Conservation (phyloP, 2,888 invertebrate species). For the Torymus aiolomorphi region DNA sequence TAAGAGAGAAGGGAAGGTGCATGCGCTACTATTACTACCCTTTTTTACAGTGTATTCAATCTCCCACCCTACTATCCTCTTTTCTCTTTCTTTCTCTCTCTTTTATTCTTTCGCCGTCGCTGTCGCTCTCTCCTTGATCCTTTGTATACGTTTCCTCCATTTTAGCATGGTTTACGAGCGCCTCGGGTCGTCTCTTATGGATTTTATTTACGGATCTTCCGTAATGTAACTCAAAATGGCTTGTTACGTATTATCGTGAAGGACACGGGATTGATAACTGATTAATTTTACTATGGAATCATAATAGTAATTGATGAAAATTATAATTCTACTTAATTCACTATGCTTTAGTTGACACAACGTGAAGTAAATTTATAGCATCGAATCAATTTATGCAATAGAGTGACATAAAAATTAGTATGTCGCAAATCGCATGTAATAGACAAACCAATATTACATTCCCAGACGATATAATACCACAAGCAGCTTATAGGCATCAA, state of each 20-base stretch:
- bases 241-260: background rate
- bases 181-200: conserved; percentile 7
- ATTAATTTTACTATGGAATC: background rate
- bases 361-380: too few relatives aligned
- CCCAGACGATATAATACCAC: background rate
- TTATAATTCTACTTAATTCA: too few relatives aligned
- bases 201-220: conserved; percentile 20
- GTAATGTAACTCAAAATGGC: background rate
- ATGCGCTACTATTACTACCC: conserved; percentile 44
- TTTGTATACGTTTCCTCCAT: conserved; percentile 6
- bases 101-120: background rate
- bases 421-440: too few relatives aligned
- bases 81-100: background rate
- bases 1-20: conserved; percentile 18
- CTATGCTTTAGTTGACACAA: too few relatives aligned
- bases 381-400: too few relatives aligned
- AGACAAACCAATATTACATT: too few relatives aligned
- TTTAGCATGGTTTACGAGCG: conserved; percentile 41
- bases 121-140: background rate
- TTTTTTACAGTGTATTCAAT: conserved; percentile 53
- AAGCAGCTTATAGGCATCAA: background rate
- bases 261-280: background rate
- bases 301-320: too few relatives aligned
- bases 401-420: too few relatives aligned
- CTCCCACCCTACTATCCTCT: conserved; percentile 19